Percentiles rank a stretch among this genome's conserved stretches.
Conservation (phyloP, 2,888 invertebrate genomes). For the Hirudinaria manillensis region DNA sequence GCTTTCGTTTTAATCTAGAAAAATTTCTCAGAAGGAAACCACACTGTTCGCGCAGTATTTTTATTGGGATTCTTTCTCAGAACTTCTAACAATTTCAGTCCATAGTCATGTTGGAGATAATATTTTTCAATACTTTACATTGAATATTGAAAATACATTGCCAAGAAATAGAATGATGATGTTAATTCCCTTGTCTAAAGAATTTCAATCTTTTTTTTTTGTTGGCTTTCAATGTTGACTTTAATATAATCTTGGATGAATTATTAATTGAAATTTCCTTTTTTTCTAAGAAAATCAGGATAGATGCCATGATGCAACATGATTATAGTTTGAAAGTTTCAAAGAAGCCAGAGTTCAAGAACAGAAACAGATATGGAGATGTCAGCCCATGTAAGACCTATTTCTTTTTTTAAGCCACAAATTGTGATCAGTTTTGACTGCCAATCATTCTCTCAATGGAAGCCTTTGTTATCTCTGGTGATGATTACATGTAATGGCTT, state of each 20-base stretch:
- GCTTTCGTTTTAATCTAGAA: no score
- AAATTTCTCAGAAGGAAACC: no score
- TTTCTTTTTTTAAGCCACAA: background rate
- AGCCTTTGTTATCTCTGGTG: background rate
- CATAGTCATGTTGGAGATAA: no score
- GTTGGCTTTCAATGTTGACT: no score
- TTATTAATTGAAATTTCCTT: background rate
- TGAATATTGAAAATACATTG: no score
- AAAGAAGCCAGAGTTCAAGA: constrained; percentile 70
- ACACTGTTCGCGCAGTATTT: no score
- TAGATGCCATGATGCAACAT: constrained; percentile 39
- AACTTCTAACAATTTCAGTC: no score
- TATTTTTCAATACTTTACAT: no score
- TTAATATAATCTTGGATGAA: background rate
- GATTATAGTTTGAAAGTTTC: constrained; percentile 62
- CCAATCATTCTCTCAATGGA: background rate
- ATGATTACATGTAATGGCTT: background rate
- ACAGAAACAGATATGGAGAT: constrained; percentile 84
- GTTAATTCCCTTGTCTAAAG: background rate
- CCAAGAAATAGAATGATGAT: background rate
- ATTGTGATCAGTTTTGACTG: background rate
- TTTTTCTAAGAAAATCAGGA: constrained; percentile 37
- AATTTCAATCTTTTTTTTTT: background rate
- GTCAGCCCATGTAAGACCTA: constrained; percentile 72
- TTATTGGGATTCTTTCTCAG: no score